These are phyloP conservation scores for Siderastrea siderea DNA, from an alignment of 92 coral and sea anemone genomes.

Conservation along the genomic window DNA sequence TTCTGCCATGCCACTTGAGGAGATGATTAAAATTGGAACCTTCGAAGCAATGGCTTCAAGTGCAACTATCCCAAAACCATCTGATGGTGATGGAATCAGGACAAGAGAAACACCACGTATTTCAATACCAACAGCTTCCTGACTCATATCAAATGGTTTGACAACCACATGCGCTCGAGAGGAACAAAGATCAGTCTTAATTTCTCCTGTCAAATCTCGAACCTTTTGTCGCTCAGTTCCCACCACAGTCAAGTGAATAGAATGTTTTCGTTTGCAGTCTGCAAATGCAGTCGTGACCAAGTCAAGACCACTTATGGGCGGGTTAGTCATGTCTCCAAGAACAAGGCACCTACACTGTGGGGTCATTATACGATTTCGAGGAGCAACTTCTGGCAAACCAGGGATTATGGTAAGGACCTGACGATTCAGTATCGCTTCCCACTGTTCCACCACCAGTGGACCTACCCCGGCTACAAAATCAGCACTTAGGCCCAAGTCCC, in stretches of 20 bases:
- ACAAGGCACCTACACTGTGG: conserved; percentile 71
- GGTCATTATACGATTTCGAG: conserved; percentile 56
- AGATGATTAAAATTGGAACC: conserved; percentile 57
- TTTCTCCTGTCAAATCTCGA: conserved; percentile 15
- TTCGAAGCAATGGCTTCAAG: conserved; percentile 68
- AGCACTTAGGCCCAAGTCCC: conserved; percentile 55
- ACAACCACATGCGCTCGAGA: conserved; percentile 43
- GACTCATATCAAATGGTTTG: conserved; percentile 59
- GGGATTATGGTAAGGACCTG: conserved; percentile 72
- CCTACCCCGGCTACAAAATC: conserved; percentile 78
- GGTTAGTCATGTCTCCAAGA: conserved; percentile 41
- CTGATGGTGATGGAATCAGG: conserved; percentile 56
- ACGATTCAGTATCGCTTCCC: conserved; percentile 68
- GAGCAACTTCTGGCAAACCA: conserved; percentile 62
- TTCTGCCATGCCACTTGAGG: conserved; percentile 55
- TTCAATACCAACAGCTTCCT: conserved; percentile 53
- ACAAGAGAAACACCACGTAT: conserved; percentile 71
- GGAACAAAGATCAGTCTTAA: not conserved
- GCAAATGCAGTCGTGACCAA: conserved; percentile 49
- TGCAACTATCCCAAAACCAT: conserved; percentile 63
- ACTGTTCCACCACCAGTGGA: conserved; percentile 65
- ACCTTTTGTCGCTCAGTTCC: conserved; percentile 47
- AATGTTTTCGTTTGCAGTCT: conserved; percentile 25
- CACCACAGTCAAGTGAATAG: conserved; percentile 52
- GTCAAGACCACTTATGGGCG: conserved; percentile 20